phyloP scores from a whole-genome alignment of 2,888 invertebrate species.

The Neuroscelio doddi region DNA sequence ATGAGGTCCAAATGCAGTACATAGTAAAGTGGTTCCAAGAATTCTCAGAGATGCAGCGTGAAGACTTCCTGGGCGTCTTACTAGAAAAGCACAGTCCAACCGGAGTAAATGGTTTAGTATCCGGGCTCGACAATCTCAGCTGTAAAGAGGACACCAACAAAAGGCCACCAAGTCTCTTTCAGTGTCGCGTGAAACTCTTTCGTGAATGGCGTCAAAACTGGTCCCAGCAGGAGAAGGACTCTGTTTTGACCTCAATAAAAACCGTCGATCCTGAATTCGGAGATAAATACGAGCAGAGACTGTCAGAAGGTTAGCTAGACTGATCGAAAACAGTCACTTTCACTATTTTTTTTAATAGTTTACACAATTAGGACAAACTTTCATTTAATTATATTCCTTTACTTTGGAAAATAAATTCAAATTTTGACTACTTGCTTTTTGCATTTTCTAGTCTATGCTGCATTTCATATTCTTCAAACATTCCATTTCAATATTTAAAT shows the following conservation, averaged over 20 bases:
- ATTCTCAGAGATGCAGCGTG: conserved; percentile 90
- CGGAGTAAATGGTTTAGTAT: conserved; percentile 82
- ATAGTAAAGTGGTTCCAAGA: conserved; percentile 90
- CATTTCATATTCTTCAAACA: conserved; percentile 18
- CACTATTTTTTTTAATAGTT: no score
- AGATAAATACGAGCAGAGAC: conserved; percentile 74
- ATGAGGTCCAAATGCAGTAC: conserved; percentile 86
- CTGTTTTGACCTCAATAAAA: conserved; percentile 79
- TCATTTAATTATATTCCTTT: no score
- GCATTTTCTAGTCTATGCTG: conserved; percentile 42
- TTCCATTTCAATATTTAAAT: conserved; percentile 14
- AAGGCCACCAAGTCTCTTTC: conserved; percentile 87
- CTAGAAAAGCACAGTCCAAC: conserved; percentile 78
- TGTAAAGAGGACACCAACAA: conserved; percentile 75
- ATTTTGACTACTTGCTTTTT: conserved; percentile 12
- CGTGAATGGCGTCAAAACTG: conserved; percentile 89
- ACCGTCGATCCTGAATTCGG: conserved; percentile 83
- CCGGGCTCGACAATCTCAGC: conserved; percentile 78
- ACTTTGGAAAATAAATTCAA: no score
- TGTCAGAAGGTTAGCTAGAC: conserved; percentile 47
- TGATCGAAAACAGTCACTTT: conserved; percentile 2
- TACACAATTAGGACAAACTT: no score
- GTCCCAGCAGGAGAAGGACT: conserved; percentile 82
- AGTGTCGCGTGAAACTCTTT: conserved; percentile 88
- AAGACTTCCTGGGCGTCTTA: conserved; percentile 86